These are phyloP conservation scores for Antheraea yamamai DNA, from an alignment of 2,888 invertebrate genomes.

Conservation along the genomic window DNA sequence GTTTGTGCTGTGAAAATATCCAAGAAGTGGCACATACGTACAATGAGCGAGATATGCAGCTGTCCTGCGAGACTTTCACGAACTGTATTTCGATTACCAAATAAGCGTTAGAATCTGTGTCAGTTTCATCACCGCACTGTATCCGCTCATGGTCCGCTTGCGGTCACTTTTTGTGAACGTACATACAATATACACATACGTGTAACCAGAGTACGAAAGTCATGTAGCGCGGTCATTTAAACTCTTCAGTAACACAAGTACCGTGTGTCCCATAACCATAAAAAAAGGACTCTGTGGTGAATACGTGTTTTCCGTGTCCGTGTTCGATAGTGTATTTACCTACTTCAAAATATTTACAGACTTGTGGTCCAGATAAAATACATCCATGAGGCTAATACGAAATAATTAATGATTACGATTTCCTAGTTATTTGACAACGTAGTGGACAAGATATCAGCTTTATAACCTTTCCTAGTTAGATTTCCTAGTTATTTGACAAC, in stretches of 20 bases:
- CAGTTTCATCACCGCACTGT: constrained; percentile 79
- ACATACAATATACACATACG: constrained; percentile 25
- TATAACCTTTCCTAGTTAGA: no score
- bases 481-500: not conserved
- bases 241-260: constrained; percentile 13
- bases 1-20: constrained; percentile 73
- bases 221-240: constrained; percentile 12
- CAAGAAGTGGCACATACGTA: constrained; percentile 68
- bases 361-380: not conserved
- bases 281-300: not conserved
- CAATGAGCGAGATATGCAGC: constrained; percentile 70
- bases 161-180: constrained; percentile 57
- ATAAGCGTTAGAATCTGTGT: constrained; percentile 81
- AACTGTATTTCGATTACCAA: constrained; percentile 79
- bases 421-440: not conserved
- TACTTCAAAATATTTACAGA: not conserved
- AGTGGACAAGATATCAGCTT: not conserved
- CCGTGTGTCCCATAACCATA: not conserved
- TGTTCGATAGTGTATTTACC: not conserved
- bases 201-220: constrained; percentile 23
- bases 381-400: not conserved
- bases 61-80: constrained; percentile 80
- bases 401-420: not conserved
- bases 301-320: not conserved
- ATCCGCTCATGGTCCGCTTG: constrained; percentile 68